These are phyloP conservation scores for Scaptodrosophila lebanonensis DNA, from an alignment of 1,140 invertebrate genomes.

Conservation along the genomic window DNA sequence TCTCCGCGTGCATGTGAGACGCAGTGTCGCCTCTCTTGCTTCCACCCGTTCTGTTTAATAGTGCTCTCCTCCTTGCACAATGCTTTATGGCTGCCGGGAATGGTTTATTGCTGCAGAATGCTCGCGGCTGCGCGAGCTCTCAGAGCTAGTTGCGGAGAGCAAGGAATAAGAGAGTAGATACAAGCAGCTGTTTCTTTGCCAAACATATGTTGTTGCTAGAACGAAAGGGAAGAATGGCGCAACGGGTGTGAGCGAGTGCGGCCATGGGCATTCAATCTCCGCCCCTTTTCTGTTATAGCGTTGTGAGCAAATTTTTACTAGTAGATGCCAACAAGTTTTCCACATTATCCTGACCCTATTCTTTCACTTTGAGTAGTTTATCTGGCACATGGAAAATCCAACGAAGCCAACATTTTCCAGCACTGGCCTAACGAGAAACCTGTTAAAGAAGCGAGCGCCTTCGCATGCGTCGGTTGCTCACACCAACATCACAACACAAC, in stretches of 20 bases:
- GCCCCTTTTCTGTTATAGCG: conserved; percentile 58
- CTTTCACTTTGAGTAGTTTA: background rate
- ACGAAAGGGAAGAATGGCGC: conserved; percentile 37
- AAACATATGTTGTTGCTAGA: conserved; percentile 53
- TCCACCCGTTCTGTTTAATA: conserved; percentile 1
- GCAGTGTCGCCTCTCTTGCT: conserved; percentile 4
- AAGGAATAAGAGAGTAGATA: conserved; percentile 9
- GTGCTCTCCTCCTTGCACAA: conserved; percentile 45
- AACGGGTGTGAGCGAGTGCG: conserved; percentile 38
- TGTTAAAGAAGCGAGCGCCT: conserved; percentile 61
- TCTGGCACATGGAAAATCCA: background rate
- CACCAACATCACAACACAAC: conserved; percentile 3
- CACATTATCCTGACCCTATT: background rate
- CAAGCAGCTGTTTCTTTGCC: conserved; percentile 61
- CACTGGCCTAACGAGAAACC: conserved; percentile 68
- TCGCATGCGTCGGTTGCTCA: no score
- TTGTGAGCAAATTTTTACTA: background rate
- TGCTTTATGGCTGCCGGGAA: conserved; percentile 74
- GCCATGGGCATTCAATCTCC: conserved; percentile 51
- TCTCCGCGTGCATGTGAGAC: conserved; percentile 25
- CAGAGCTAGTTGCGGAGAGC: conserved; percentile 13
- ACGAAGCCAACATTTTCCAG: conserved; percentile 21
- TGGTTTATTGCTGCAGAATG: conserved; percentile 69
- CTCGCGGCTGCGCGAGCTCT: conserved; percentile 44
- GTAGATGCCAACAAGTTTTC: conserved; percentile 19